Evolutionary conservation across 2,888 invertebrate genomes (phyloP).

Genomic region (Graphium colonna): DNA sequence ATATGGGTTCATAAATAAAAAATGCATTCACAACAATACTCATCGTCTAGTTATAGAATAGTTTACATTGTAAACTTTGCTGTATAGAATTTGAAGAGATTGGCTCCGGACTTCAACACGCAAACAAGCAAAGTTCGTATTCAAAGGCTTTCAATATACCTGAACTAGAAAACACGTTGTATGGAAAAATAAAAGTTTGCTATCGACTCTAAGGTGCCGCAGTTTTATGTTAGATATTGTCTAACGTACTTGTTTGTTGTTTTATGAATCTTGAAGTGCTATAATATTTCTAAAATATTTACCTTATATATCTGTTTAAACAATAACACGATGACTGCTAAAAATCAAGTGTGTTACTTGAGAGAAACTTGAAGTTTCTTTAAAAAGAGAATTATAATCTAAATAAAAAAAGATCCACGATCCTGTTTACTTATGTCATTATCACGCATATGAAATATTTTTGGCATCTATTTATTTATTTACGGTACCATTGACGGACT

Average conservation of each 20-base stretch:
- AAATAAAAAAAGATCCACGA: no score
- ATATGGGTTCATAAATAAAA: background rate
- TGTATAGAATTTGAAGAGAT: slow-evolving; percentile 62
- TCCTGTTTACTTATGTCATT: no score
- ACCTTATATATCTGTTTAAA: no score
- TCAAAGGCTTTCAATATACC: slow-evolving; percentile 52
- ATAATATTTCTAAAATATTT: no score
- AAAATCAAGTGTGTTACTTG: no score
- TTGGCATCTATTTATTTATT: no score
- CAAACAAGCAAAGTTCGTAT: slow-evolving; percentile 57
- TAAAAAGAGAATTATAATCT: no score
- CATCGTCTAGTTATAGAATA: slow-evolving; percentile 53
- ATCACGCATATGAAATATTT: no score
- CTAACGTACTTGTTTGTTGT: background rate
- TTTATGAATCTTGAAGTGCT: no score
- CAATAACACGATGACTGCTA: no score
- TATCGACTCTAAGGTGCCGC: background rate
- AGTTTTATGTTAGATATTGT: slow-evolving; percentile 1
- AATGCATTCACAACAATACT: background rate
- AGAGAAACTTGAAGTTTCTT: no score
- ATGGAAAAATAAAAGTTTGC: slow-evolving; percentile 26
- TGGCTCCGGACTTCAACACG: slow-evolving; percentile 59
- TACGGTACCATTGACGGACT: no score
- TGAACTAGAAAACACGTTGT: slow-evolving; percentile 29
- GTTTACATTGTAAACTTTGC: slow-evolving; percentile 58